Percentiles rank a stretch among this genome's conserved stretches.
phyloP scores from a whole-genome alignment of 2,888 invertebrate genomes.

The Phortica okadai region DNA sequence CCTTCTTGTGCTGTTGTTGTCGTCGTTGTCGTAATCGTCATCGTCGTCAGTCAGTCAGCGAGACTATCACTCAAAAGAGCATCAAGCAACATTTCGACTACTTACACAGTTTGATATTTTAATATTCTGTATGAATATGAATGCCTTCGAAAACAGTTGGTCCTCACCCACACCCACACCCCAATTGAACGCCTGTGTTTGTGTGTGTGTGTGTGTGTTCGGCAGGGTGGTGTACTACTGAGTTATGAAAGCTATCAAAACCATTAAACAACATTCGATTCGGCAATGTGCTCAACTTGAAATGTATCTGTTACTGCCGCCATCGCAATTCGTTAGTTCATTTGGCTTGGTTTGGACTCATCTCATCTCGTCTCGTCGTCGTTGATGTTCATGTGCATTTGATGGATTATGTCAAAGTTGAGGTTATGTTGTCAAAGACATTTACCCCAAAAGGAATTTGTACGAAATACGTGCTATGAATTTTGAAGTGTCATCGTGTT shows the following conservation, averaged over 20 bases:
- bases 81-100: not conserved
- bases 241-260: conserved; percentile 46
- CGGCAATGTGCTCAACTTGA: conserved; percentile 19
- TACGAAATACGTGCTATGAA: not conserved
- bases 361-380: not conserved
- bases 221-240: conserved; percentile 34
- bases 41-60: not conserved
- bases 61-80: conserved; percentile 15
- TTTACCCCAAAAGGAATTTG: not conserved
- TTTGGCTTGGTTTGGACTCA: not conserved
- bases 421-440: conserved; percentile 25
- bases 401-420: conserved; percentile 34
- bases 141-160: conserved; percentile 45
- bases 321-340: not conserved
- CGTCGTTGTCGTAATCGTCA: not conserved
- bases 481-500: not conserved
- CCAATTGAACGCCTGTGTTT: not conserved
- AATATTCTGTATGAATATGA: conserved; percentile 57
- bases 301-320: not conserved
- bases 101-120: conserved; percentile 50
- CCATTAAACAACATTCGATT: conserved; percentile 51
- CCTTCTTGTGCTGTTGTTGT: not conserved
- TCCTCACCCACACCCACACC: conserved; percentile 31
- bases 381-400: conserved; percentile 13
- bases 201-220: not conserved